phyloP scores from a whole-genome alignment of 64 coral and sea anemone species.

The Montipora capricornis region DNA sequence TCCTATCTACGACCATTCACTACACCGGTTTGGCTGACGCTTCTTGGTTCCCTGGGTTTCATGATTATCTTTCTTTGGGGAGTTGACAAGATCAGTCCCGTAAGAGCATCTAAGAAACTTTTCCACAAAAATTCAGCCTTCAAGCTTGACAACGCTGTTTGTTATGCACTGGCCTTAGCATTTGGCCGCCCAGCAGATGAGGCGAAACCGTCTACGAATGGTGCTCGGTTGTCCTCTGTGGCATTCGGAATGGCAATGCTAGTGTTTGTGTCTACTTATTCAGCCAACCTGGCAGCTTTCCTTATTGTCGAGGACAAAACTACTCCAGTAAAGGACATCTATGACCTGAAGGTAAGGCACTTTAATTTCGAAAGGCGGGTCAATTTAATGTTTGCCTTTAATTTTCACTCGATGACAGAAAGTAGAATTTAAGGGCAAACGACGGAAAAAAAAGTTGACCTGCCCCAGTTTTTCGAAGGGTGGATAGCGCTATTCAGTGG shows the following conservation, averaged over 20 bases:
- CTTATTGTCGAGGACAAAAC: slow-evolving; percentile 90
- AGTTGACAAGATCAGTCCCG: slow-evolving; percentile 72
- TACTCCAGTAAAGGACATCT: slow-evolving; percentile 80
- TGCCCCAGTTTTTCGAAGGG: no score
- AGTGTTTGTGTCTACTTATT: slow-evolving; percentile 89
- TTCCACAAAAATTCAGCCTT: slow-evolving; percentile 30
- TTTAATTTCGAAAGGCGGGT: no score
- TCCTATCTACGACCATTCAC: slow-evolving; percentile 93
- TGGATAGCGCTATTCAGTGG: no score
- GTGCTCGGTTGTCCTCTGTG: slow-evolving; percentile 79
- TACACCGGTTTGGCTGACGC: slow-evolving; percentile 76
- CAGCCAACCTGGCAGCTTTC: slow-evolving; percentile 90
- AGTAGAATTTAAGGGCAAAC: no score
- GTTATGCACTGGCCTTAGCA: slow-evolving; percentile 89
- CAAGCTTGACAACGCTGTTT: slow-evolving; percentile 86
- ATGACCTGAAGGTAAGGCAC: slow-evolving; percentile 81
- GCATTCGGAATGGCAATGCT: slow-evolving; percentile 95
- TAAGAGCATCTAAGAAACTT: slow-evolving; percentile 6
- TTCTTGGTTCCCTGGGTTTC: slow-evolving; percentile 68
- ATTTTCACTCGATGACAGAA: no score
- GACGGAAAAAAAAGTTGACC: no score
- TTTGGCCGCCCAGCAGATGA: slow-evolving; percentile 90
- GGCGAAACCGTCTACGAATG: slow-evolving; percentile 78
- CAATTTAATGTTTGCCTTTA: no score
- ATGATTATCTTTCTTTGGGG: slow-evolving; percentile 85